Evolutionary conservation across 2,113 vertebrate genomes (phyloP).

Genomic region (Nyctereutes procyonoides): DNA sequence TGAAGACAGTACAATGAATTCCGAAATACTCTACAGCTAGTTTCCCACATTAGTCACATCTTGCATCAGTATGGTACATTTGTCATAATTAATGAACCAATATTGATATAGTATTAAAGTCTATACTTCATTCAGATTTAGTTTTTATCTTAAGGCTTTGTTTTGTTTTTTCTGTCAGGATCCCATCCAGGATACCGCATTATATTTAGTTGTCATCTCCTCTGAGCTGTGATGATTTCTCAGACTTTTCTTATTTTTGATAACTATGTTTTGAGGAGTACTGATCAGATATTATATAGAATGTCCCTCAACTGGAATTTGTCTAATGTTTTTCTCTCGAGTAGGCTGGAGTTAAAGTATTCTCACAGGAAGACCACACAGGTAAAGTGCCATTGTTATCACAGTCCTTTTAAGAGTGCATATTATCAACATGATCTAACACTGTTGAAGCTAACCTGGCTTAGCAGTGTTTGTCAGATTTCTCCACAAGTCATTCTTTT

Average conservation of each 20-base stretch:
- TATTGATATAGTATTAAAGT: not conserved
- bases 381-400: not conserved
- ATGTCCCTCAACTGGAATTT: not conserved
- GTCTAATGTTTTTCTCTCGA: not conserved
- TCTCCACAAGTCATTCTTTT: not conserved
- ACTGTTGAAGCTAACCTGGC: not conserved
- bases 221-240: not conserved
- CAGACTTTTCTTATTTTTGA: not conserved
- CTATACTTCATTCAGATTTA: not conserved
- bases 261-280: constrained; percentile 39
- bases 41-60: not conserved
- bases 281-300: not conserved
- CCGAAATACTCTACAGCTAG: not conserved
- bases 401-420: not conserved
- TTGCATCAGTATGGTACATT: not conserved
- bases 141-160: constrained; percentile 17
- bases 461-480: not conserved
- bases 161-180: not conserved
- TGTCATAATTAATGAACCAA: not conserved
- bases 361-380: not conserved
- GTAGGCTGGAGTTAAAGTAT: not conserved
- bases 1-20: not conserved
- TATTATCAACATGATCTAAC: not conserved
- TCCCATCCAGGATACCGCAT: not conserved
- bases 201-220: not conserved